These are phyloP conservation scores for Gasterosteus aculeatus DNA, from an alignment of 2,113 vertebrate genomes.

Conservation along the genomic window DNA sequence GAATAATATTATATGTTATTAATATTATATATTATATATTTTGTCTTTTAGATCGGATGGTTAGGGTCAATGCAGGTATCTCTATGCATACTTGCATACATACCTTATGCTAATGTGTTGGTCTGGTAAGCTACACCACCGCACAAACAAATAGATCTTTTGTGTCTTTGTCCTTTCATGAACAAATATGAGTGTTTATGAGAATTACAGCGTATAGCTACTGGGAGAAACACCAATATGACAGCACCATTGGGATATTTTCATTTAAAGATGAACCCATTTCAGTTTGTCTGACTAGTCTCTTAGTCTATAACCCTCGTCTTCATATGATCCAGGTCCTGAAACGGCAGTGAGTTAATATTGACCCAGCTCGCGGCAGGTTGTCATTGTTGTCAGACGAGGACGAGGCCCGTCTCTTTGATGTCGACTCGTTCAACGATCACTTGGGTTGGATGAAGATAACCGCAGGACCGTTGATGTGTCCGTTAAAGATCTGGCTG, in stretches of 20 bases:
- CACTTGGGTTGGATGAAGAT: slow-evolving; percentile 47
- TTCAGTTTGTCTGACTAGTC: slow-evolving; percentile 5
- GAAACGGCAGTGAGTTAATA: slow-evolving; percentile 76
- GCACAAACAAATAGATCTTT: background rate
- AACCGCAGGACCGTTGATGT: slow-evolving; percentile 46
- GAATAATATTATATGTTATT: background rate
- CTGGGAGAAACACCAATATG: background rate
- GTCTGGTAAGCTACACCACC: background rate
- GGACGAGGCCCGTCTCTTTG: slow-evolving; percentile 57
- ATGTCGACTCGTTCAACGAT: slow-evolving; percentile 72
- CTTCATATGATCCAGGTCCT: slow-evolving; percentile 54
- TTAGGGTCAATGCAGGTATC: background rate
- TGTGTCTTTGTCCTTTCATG: background rate
- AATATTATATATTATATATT: background rate
- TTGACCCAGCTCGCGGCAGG: slow-evolving; percentile 66
- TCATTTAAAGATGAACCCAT: background rate
- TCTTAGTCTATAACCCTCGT: slow-evolving; percentile 41
- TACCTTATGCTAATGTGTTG: background rate
- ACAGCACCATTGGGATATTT: background rate
- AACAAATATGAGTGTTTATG: background rate
- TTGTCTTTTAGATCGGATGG: no score
- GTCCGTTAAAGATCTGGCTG: slow-evolving; percentile 18
- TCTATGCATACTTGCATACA: background rate
- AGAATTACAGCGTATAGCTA: background rate
- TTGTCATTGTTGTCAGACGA: slow-evolving; percentile 61